Evolutionary conservation across 1,140 invertebrate genomes (phyloP).

Genomic region (Brachionus paranguensis): DNA sequence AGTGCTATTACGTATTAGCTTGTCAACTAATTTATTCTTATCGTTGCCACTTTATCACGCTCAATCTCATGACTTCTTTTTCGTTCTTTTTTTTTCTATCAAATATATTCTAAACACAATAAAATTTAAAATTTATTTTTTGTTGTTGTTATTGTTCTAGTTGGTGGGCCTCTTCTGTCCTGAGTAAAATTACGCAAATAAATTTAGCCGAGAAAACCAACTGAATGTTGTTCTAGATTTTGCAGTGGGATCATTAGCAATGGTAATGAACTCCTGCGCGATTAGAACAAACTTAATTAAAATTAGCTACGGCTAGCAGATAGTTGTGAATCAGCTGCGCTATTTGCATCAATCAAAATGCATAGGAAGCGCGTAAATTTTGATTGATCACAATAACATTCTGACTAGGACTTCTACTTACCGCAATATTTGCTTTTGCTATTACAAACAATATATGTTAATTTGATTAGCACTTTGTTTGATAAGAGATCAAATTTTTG

Average conservation of each 20-base stretch:
- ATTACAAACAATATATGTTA: neutral
- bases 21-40: neutral
- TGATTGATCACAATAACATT: neutral
- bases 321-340: neutral
- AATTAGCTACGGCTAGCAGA: neutral
- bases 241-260: neutral
- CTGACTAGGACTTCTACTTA: neutral
- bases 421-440: neutral
- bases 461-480: neutral
- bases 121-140: neutral
- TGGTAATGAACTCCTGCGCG: neutral
- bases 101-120: neutral
- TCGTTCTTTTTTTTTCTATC: neutral
- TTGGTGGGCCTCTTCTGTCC: neutral
- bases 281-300: neutral
- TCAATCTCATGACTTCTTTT: constrained; percentile 20
- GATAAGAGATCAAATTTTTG: neutral
- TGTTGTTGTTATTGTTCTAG: neutral
- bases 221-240: neutral
- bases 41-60: neutral
- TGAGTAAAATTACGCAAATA: neutral
- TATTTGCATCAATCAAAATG: neutral
- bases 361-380: neutral
- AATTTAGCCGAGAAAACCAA: neutral
- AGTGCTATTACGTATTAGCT: neutral